phyloP scores from a whole-genome alignment of 2,888 invertebrate species.

The Pristionchus fissidentatus region DNA sequence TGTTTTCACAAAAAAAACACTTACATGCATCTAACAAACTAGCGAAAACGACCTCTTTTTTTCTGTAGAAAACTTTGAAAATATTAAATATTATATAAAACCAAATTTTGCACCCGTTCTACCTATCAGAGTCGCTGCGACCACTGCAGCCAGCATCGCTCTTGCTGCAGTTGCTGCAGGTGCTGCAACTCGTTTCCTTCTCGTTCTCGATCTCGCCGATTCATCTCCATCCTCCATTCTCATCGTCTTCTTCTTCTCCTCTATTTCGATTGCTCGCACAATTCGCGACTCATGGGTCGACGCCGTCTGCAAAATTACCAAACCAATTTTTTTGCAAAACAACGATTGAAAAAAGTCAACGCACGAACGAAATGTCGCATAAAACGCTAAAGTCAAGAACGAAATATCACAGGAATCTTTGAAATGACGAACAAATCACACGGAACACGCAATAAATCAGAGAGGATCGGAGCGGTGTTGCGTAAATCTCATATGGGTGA shows the following conservation, averaged over 20 bases:
- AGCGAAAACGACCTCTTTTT: too few species aligned
- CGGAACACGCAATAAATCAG: constrained; percentile 9
- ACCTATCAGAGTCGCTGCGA: neutral
- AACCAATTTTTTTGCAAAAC: too few species aligned
- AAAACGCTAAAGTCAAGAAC: too few species aligned
- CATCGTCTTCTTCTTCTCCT: constrained; percentile 4
- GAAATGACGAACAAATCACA: too few species aligned
- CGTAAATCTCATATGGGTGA: constrained; percentile 18
- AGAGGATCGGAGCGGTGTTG: neutral
- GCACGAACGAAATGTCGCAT: too few species aligned
- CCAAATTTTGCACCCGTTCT: neutral
- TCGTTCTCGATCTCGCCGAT: constrained; percentile 4
- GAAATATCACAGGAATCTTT: too few species aligned
- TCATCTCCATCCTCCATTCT: too few species aligned
- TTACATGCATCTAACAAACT: too few species aligned
- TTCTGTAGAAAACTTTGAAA: neutral
- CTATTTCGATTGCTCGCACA: constrained; percentile 6
- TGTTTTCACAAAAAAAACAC: too few species aligned
- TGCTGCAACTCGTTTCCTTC: neutral
- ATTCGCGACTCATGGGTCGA: constrained; percentile 1
- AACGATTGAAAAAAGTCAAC: too few species aligned
- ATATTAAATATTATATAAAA: neutral
- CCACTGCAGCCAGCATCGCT: neutral
- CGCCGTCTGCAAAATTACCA: neutral
- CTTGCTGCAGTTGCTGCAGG: constrained; percentile 3